phyloP scores from a whole-genome alignment of 2,113 vertebrate species.

The Ctenodactylus gundi region DNA sequence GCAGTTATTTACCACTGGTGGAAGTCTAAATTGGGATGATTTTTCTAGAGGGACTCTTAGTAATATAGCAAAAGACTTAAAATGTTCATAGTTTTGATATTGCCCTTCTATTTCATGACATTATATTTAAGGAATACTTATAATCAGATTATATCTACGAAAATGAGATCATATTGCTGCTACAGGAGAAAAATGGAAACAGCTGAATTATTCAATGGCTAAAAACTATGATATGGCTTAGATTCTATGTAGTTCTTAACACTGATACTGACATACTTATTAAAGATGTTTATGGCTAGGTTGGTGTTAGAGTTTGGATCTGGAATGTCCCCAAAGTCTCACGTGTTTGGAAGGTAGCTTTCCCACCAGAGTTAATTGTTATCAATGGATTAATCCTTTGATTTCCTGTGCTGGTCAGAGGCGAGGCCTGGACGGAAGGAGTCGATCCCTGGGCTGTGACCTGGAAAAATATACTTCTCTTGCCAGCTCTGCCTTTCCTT shows the following conservation, averaged over 20 bases:
- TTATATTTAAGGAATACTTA: conserved; percentile 32
- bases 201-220: background rate
- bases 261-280: background rate
- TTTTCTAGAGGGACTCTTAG: background rate
- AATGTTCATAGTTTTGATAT: background rate
- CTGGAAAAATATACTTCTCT: no score
- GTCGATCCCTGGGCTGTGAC: no score
- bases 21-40: background rate
- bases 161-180: background rate
- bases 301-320: no score
- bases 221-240: background rate
- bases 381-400: no score
- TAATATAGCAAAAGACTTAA: background rate
- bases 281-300: conserved; percentile 4
- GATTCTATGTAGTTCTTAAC: no score
- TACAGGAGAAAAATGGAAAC: conserved; percentile 1
- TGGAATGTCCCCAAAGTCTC: no score
- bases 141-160: background rate
- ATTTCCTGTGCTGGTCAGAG: no score
- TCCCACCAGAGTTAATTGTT: no score
- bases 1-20: background rate
- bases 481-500: no score
- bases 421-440: no score
- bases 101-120: background rate
- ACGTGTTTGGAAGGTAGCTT: no score